Evolutionary conservation across 2,888 invertebrate species (phyloP), one percentile per base, ranked within the genome.

Genomic region (Encarsia formosa): DNA sequence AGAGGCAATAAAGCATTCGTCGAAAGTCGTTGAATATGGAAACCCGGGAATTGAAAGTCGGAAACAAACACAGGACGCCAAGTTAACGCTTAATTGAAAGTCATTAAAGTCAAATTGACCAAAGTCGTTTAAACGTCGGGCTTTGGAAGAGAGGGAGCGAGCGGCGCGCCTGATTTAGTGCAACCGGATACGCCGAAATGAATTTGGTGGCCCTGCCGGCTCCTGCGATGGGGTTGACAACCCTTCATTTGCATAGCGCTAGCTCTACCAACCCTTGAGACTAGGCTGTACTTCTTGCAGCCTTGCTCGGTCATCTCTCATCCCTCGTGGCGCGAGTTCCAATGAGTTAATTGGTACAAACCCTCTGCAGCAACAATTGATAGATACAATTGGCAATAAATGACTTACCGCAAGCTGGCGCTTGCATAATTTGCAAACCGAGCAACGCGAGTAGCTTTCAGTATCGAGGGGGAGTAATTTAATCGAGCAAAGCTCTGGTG

Each of bases 161-260:
- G 16, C 23, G 19, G 23, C 35, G 61, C 63, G 54, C 67, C 67
- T 62, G 55, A 52, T 56, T 55, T 58, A 46, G 52, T 52, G 64
- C 67, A 61, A 65, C 66, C 65, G 59, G 57, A 53, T 61, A 58
- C 62, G 53, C 66, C 49, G 48, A 50, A 56, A 52, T 49, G 66
- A 61, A 61, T 44, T 52, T 56, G 29, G 46, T 43, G 39, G 26
- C 13, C 39, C 52, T 49, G 38, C 39, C 43, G 42, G 56, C 48
- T 39, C 31, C 43, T 11, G 52, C 41, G 47, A 44, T 49, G 58
- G 65, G 63, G 63, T 63, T 62, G 61, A 61, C 56, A 61, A 49
- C 52, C 52, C 52, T 61, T 60, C 59, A 62, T 64, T 63, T 64
- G 46, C 62, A 64, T 64, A 62, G 26, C 8, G 16, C n/a, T 23